These are phyloP conservation scores for Centrocercus urophasianus DNA, from an alignment of 2,113 vertebrate species.

Conservation along the genomic window DNA sequence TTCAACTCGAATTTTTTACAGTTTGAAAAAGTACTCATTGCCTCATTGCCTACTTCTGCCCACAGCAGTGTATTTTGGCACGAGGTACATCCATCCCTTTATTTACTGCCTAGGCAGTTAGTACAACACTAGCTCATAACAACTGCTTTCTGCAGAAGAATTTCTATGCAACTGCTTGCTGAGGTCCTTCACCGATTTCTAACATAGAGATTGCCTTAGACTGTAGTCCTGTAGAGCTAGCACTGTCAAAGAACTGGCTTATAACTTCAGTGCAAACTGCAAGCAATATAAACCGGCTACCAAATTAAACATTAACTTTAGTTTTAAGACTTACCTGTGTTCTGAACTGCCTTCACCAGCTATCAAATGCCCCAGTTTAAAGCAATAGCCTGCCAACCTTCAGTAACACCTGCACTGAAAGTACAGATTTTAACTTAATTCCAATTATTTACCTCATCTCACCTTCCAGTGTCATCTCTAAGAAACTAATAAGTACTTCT, in stretches of 20 bases:
- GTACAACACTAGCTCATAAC: background rate
- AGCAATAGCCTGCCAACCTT: background rate
- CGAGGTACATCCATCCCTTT: rapidly evolving
- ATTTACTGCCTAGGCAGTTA: background rate
- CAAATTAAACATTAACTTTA: constrained; percentile 1
- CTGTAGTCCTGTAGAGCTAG: background rate
- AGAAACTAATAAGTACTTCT: background rate
- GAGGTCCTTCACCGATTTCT: background rate
- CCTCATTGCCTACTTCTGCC: background rate
- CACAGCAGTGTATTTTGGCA: background rate
- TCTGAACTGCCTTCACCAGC: background rate
- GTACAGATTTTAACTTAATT: background rate
- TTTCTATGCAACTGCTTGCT: background rate
- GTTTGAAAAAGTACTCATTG: background rate
- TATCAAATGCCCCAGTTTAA: background rate
- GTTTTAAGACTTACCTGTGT: background rate
- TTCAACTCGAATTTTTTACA: background rate
- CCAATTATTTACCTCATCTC: background rate
- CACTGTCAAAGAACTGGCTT: background rate
- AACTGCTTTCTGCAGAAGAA: background rate
- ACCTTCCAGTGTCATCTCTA: background rate
- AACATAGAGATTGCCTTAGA: background rate
- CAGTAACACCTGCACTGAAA: background rate
- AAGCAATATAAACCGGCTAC: background rate
- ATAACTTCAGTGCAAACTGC: background rate